Percentiles rank a stretch among this genome's conserved stretches.
These are phyloP conservation scores for Glossophaga mutica DNA, from an alignment of 2,797 vertebrate genomes.

Conservation along the genomic window DNA sequence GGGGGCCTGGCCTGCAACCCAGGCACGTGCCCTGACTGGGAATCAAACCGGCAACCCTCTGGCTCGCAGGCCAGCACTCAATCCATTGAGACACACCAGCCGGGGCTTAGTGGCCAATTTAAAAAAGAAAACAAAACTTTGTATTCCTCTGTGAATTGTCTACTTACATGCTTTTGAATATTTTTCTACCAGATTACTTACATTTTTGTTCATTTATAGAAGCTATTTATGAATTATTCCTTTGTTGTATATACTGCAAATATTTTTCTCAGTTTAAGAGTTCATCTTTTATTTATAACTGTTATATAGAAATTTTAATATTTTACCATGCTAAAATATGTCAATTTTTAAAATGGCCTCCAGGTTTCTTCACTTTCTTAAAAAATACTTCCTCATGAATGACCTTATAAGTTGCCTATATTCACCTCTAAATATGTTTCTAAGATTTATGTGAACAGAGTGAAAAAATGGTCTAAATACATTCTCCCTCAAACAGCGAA, in stretches of 20 bases:
- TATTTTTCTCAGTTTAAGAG: not conserved
- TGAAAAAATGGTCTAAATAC: not conserved
- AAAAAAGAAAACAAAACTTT: not conserved
- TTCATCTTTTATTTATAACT: not conserved
- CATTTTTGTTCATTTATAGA: not conserved
- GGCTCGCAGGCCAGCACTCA: too few relatives aligned
- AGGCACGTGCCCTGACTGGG: too few relatives aligned
- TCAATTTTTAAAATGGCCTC: not conserved
- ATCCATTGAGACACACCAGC: too few relatives aligned
- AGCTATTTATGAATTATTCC: not conserved
- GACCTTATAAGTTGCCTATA: not conserved
- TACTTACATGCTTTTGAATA: not conserved
- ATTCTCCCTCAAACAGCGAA: not conserved
- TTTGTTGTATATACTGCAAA: not conserved
- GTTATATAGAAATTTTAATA: not conserved
- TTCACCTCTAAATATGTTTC: not conserved
- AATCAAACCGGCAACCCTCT: too few relatives aligned
- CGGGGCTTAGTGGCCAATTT: not conserved
- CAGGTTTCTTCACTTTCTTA: not conserved
- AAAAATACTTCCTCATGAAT: not conserved
- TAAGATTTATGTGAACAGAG: not conserved
- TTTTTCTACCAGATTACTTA: not conserved
- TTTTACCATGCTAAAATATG: not conserved
- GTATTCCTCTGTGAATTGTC: not conserved
- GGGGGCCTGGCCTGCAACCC: too few relatives aligned